These are phyloP conservation scores for Varanus komodoensis DNA, from an alignment of 2,113 vertebrate species.

Conservation along the genomic window DNA sequence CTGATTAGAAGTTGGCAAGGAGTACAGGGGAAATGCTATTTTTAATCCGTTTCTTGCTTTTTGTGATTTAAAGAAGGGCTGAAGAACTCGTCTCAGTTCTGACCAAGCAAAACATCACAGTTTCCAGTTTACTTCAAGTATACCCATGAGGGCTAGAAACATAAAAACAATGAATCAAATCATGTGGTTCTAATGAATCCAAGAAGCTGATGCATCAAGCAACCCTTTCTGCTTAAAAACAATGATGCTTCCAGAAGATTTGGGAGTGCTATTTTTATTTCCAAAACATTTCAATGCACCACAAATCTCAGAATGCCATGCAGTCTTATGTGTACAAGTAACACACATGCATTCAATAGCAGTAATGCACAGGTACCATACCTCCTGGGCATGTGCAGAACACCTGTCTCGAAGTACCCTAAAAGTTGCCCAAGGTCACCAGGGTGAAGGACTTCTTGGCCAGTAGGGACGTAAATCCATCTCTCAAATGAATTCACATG, in stretches of 20 bases:
- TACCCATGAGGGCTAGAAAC: background rate
- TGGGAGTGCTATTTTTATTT: background rate
- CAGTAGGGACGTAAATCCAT: background rate
- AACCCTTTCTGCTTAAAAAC: background rate
- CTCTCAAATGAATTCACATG: background rate
- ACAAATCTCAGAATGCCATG: too few species aligned
- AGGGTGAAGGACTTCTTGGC: background rate
- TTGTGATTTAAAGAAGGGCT: background rate
- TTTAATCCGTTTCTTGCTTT: background rate
- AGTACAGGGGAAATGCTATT: background rate
- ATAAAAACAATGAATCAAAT: background rate
- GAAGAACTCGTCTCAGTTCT: background rate
- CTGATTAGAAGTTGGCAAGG: constrained; percentile 15
- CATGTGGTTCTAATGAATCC: background rate
- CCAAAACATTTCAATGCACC: background rate
- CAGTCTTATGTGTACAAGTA: too few species aligned
- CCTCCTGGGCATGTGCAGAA: background rate
- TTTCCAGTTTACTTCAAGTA: background rate
- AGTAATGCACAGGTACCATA: background rate
- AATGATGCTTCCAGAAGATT: background rate
- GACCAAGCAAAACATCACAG: background rate
- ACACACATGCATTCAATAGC: background rate
- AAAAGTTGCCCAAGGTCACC: background rate
- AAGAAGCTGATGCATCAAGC: background rate
- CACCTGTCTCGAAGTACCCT: background rate